These are phyloP conservation scores for Drosophila bocki DNA, from an alignment of 1,140 invertebrate genomes.

Conservation along the genomic window DNA sequence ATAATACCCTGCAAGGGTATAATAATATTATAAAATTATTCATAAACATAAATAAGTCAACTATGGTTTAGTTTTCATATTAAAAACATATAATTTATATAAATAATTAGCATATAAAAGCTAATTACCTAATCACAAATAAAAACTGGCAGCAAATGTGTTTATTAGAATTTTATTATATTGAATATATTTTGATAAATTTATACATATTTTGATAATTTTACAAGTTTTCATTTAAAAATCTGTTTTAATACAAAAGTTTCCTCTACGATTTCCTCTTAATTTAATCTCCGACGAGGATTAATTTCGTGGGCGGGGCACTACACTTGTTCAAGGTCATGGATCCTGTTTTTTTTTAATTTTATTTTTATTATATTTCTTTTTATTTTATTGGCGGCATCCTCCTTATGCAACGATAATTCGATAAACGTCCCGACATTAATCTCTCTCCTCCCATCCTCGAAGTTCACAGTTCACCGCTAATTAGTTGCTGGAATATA, in stretches of 20 bases:
- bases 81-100: no score
- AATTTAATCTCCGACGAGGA: neutral
- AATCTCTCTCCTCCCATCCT: neutral
- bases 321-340: constrained; percentile 20
- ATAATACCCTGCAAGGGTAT: no score
- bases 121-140: no score
- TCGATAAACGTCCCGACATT: constrained; percentile 46
- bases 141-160: no score
- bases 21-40: no score
- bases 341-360: constrained; percentile 13
- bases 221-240: neutral
- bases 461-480: constrained; percentile 75
- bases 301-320: constrained; percentile 15
- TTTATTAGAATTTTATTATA: no score
- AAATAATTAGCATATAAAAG: no score
- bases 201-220: no score
- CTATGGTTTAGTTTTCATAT: no score
- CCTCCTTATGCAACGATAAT: constrained; percentile 51
- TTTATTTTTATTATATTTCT: neutral
- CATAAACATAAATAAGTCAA: no score
- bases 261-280: neutral
- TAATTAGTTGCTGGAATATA: constrained; percentile 53
- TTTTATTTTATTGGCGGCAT: constrained; percentile 8
- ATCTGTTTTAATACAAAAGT: neutral
- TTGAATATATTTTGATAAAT: no score